Evolutionary conservation across 2,113 vertebrate genomes (phyloP).

Genomic region (Camarhynchus parvulus): DNA sequence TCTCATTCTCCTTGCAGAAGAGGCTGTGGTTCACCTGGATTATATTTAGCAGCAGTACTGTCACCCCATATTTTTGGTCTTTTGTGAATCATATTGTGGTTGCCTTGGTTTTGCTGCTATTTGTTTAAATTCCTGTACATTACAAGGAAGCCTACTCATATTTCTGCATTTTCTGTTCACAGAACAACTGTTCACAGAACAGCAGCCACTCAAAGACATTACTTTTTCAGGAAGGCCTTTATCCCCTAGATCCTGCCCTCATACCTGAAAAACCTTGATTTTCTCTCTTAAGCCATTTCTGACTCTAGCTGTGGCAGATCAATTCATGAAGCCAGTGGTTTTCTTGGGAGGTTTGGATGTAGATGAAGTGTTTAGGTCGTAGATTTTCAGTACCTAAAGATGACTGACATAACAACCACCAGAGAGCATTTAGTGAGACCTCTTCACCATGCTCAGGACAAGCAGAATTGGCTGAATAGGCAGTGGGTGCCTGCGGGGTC

Average conservation of each 20-base stretch:
- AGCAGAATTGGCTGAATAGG: not conserved
- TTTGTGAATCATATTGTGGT: slow-evolving; percentile 57
- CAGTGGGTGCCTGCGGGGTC: not conserved
- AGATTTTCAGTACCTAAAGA: not conserved
- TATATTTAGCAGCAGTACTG: slow-evolving; percentile 31
- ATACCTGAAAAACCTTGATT: not conserved
- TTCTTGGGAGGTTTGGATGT: not conserved
- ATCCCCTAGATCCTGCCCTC: not conserved
- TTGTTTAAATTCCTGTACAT: slow-evolving; percentile 34
- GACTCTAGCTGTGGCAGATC: not conserved
- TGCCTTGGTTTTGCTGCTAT: slow-evolving; percentile 18
- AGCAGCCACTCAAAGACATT: not conserved
- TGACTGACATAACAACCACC: not conserved
- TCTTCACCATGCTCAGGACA: fast-evolving
- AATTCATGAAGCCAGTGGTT: not conserved
- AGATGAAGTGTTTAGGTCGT: not conserved
- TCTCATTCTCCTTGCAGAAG: not conserved
- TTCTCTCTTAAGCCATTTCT: not conserved
- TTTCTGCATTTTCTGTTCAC: not conserved
- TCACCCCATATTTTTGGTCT: not conserved
- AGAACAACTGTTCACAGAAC: not conserved
- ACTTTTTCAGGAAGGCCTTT: not conserved
- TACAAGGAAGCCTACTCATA: slow-evolving; percentile 24
- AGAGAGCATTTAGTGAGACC: not conserved
- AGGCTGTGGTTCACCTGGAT: not conserved